These are phyloP conservation scores for Eulemur macaco DNA, from an alignment of 2,113 vertebrate species.

Conservation along the genomic window DNA sequence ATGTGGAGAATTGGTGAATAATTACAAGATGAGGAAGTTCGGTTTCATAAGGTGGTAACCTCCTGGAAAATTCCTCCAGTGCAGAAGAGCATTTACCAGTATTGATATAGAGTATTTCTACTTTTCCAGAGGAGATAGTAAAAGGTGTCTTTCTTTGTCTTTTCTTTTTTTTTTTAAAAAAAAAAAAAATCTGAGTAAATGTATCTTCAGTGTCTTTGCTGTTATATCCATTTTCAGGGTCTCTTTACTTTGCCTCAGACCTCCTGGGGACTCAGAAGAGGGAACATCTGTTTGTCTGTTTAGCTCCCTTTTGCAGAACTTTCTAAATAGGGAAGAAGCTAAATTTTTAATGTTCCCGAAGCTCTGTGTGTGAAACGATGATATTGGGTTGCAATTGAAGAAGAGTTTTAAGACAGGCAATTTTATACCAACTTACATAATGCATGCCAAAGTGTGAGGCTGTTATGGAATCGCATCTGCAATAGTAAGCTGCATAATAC, in stretches of 20 bases:
- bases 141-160: not conserved
- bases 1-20: not conserved
- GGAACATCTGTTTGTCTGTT: conserved; percentile 63
- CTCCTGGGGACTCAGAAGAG: conserved; percentile 64
- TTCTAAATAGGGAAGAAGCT: conserved; percentile 65
- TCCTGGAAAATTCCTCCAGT: not conserved
- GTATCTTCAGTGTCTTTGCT: conserved; percentile 53
- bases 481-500: conserved; percentile 81
- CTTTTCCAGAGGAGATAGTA: not conserved
- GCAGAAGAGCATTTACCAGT: not conserved
- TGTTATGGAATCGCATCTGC: conserved; percentile 75
- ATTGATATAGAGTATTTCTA: not conserved
- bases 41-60: not conserved
- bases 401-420: conserved; percentile 82
- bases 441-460: conserved; percentile 74
- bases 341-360: conserved; percentile 70
- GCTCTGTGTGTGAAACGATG: conserved; percentile 71
- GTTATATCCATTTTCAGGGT: conserved; percentile 52
- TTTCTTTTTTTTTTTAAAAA: not conserved
- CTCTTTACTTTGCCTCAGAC: conserved; percentile 52
- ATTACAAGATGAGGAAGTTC: not conserved
- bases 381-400: conserved; percentile 76
- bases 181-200: conserved; percentile 32
- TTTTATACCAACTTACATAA: conserved; percentile 82
- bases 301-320: conserved; percentile 63